Evolutionary conservation across 2,113 vertebrate genomes (phyloP).

Genomic region (Pantherophis guttatus): DNA sequence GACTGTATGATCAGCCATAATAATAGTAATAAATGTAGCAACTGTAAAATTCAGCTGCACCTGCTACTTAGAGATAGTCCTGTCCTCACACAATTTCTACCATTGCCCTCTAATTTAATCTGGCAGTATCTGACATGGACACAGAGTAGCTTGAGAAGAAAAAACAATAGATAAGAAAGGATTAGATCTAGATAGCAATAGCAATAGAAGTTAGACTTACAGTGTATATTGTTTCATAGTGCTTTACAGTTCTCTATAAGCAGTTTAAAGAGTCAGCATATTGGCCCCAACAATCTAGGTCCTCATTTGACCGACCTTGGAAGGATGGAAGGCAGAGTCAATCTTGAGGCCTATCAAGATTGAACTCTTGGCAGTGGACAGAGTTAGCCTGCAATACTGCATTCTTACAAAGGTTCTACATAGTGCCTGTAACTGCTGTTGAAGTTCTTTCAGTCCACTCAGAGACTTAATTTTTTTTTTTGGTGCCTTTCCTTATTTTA

Average conservation of each 20-base stretch:
- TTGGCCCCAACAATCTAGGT: too few relatives aligned
- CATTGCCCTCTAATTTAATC: background rate
- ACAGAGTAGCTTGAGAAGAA: background rate
- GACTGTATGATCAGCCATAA: background rate
- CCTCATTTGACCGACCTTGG: too few relatives aligned
- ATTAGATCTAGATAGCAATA: too few relatives aligned
- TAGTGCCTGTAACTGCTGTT: background rate
- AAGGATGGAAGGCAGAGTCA: too few relatives aligned
- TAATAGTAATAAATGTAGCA: background rate
- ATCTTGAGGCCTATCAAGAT: background rate
- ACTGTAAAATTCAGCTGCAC: background rate
- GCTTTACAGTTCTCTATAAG: too few relatives aligned
- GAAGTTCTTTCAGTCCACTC: background rate
- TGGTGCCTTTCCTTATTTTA: background rate
- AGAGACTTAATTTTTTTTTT: background rate
- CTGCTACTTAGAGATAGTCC: background rate
- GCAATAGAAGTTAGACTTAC: too few relatives aligned
- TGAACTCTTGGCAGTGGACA: background rate
- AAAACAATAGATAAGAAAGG: too few relatives aligned
- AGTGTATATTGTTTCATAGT: too few relatives aligned
- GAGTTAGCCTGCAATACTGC: too few relatives aligned
- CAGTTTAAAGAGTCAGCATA: too few relatives aligned
- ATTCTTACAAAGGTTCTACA: too few relatives aligned
- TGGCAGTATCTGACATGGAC: background rate
- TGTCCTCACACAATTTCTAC: background rate